Evolutionary conservation across 2,113 vertebrate species (phyloP).

Genomic region (Lepidothrix coronata): DNA sequence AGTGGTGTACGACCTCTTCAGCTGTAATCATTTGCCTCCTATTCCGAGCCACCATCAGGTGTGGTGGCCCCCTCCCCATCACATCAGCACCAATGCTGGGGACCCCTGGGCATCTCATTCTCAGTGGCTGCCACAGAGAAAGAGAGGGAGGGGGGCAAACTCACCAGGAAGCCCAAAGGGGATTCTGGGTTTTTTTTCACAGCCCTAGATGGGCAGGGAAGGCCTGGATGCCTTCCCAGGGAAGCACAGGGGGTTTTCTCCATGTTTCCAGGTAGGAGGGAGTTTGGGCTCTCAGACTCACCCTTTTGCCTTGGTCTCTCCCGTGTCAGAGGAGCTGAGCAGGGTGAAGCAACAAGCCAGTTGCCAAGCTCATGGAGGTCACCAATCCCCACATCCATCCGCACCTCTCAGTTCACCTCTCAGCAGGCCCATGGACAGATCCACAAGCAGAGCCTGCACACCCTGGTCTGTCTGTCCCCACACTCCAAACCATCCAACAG

Average conservation of each 20-base stretch:
- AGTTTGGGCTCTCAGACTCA: neutral
- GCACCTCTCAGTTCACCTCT: neutral
- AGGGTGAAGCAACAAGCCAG: neutral
- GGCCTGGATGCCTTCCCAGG: neutral
- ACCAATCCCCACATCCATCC: neutral
- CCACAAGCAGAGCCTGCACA: rapidly evolving
- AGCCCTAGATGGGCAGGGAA: neutral
- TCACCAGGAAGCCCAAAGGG: neutral
- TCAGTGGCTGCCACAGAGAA: neutral
- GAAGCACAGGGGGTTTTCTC: neutral
- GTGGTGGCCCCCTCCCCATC: conserved; percentile 19
- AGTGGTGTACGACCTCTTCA: conserved; percentile 52
- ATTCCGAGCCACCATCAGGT: conserved; percentile 49
- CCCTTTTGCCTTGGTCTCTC: neutral
- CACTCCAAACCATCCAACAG: neutral
- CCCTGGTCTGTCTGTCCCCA: neutral
- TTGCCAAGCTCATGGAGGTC: neutral
- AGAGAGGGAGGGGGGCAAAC: neutral
- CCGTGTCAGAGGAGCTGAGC: neutral
- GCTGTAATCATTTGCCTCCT: conserved; percentile 64
- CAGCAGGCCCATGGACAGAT: neutral
- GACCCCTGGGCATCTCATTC: neutral
- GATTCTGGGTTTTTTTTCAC: neutral
- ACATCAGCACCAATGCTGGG: conserved; percentile 5
- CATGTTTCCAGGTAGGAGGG: neutral